Evolutionary conservation across 2,113 vertebrate species (phyloP).

Genomic region (Zosterops hypoxanthus): DNA sequence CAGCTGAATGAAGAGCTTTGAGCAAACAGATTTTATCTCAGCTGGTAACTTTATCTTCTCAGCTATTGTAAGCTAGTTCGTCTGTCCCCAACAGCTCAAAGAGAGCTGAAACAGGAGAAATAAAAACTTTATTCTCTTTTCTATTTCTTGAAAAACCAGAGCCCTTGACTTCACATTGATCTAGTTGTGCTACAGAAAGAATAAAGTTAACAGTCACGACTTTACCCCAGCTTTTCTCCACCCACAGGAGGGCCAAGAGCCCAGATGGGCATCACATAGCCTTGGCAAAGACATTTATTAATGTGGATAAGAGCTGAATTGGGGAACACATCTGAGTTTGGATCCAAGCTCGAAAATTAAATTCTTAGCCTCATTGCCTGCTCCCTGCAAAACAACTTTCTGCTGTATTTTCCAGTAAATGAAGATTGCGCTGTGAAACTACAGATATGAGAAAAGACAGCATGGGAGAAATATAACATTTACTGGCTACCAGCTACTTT

Average conservation of each 20-base stretch:
- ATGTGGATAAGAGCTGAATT: background rate
- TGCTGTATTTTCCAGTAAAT: constrained; percentile 5
- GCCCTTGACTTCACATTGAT: background rate
- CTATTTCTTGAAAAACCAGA: constrained; percentile 11
- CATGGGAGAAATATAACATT: background rate
- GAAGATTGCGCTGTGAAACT: background rate
- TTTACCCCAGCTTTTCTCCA: background rate
- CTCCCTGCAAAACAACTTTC: background rate
- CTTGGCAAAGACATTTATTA: background rate
- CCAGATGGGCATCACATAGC: background rate
- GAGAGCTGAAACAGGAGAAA: background rate
- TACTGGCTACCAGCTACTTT: background rate
- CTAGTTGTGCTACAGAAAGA: background rate
- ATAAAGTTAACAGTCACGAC: background rate
- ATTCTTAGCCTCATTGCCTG: background rate
- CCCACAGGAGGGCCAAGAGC: background rate
- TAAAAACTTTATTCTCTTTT: constrained; percentile 24
- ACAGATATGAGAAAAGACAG: background rate
- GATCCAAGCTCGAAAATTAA: background rate
- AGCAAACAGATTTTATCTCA: background rate
- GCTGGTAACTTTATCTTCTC: background rate
- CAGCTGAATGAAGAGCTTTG: background rate
- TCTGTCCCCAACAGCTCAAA: background rate
- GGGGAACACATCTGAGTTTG: background rate
- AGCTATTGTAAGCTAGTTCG: background rate